phyloP scores from a whole-genome alignment of 2,888 invertebrate species.

The Diaprepes abbreviatus region DNA sequence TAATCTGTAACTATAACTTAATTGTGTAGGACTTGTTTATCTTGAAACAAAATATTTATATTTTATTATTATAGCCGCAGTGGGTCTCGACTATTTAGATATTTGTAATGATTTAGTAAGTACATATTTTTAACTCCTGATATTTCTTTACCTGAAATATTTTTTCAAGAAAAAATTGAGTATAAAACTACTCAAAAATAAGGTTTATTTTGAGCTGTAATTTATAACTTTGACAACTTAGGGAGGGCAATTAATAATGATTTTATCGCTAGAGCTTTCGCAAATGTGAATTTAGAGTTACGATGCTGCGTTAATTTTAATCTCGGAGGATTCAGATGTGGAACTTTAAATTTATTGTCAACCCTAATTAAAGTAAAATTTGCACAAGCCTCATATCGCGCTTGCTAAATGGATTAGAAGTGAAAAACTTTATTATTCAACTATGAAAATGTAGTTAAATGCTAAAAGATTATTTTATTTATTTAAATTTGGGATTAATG shows the following conservation, averaged over 20 bases:
- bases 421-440: not conserved
- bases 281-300: conserved; percentile 23
- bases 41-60: too few relatives aligned
- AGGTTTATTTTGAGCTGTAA: not conserved
- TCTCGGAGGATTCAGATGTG: conserved; percentile 28
- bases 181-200: too few relatives aligned
- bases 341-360: conserved; percentile 35
- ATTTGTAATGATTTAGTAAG: too few relatives aligned
- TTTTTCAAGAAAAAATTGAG: too few relatives aligned
- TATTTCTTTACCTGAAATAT: too few relatives aligned
- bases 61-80: too few relatives aligned
- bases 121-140: too few relatives aligned
- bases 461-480: not conserved
- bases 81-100: too few relatives aligned
- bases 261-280: conserved; percentile 27
- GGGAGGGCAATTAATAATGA: conserved; percentile 20
- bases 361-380: conserved; percentile 25
- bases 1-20: too few relatives aligned
- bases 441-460: not conserved
- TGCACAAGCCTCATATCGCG: conserved; percentile 15
- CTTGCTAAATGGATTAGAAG: not conserved
- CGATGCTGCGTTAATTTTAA: conserved; percentile 25
- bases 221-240: conserved; percentile 3
- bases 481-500: too few relatives aligned
- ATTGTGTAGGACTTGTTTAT: too few relatives aligned